phyloP scores from a whole-genome alignment of 64 coral and sea anemone species.

The Exaiptasia diaphana region DNA sequence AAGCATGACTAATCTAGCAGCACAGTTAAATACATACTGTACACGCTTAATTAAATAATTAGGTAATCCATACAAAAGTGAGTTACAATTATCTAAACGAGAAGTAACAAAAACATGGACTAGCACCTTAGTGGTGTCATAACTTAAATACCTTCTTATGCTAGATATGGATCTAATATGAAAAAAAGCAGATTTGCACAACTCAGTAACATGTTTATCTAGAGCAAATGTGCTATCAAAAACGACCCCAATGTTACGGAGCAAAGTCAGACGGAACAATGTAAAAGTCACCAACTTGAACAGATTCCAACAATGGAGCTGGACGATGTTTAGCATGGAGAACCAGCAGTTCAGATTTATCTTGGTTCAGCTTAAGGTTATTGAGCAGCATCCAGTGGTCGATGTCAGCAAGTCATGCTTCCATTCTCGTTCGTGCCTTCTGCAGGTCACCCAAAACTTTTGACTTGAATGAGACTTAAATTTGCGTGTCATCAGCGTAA shows the following conservation, averaged over 20 bases:
- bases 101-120: slow-evolving; percentile 49
- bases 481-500: slow-evolving; percentile 45
- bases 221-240: slow-evolving; percentile 25
- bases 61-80: slow-evolving; percentile 39
- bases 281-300: neutral
- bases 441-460: slow-evolving; percentile 14
- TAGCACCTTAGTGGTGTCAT: slow-evolving; percentile 17
- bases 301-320: slow-evolving; percentile 19
- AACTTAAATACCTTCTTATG: slow-evolving; percentile 18
- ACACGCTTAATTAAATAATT: slow-evolving; percentile 27
- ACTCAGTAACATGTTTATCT: slow-evolving; percentile 22
- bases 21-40: slow-evolving; percentile 43
- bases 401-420: slow-evolving; percentile 45
- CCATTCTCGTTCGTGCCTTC: slow-evolving; percentile 20
- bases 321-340: slow-evolving; percentile 71
- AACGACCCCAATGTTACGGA: slow-evolving; percentile 23
- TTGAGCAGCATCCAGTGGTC: slow-evolving; percentile 64
- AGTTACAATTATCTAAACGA: slow-evolving; percentile 53
- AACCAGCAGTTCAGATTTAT: slow-evolving; percentile 57
- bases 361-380: slow-evolving; percentile 59
- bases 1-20: slow-evolving; percentile 2
- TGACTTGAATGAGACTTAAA: slow-evolving; percentile 46
- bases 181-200: slow-evolving; percentile 51
- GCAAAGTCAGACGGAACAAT: neutral
- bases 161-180: slow-evolving; percentile 23